Percentiles rank a stretch among this genome's conserved stretches.
phyloP scores from a whole-genome alignment of 2,113 vertebrate species.

The Crocuta crocuta region DNA sequence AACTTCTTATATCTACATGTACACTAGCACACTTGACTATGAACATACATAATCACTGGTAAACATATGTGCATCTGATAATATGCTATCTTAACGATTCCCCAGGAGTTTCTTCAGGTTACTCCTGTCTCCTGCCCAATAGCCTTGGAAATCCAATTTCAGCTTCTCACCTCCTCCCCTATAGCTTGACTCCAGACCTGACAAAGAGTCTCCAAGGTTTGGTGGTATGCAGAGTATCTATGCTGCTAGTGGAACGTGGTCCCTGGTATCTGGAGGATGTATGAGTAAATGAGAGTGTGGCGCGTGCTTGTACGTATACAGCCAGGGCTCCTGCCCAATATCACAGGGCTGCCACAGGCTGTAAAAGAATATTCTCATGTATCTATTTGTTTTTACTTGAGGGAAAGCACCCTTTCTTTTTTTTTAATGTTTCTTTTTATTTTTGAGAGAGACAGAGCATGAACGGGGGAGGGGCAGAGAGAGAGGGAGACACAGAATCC shows the following conservation, averaged over 20 bases:
- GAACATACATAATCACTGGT: background rate
- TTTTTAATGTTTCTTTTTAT: no score
- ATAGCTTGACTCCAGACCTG: background rate
- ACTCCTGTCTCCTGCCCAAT: background rate
- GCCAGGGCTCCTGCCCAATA: background rate
- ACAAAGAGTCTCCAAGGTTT: background rate
- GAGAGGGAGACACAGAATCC: no score
- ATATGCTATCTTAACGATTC: background rate
- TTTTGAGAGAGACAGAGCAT: no score
- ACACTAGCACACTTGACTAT: background rate
- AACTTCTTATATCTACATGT: background rate
- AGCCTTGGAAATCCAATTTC: background rate
- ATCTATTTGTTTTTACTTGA: background rate
- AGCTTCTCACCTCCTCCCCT: background rate
- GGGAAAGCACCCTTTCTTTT: background rate
- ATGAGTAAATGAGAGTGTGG: background rate
- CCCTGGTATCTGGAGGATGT: background rate
- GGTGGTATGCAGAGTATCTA: background rate
- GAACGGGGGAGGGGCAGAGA: no score
- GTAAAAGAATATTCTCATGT: background rate
- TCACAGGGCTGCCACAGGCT: background rate
- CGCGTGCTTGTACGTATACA: background rate
- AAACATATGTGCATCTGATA: background rate
- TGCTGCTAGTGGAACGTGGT: background rate
- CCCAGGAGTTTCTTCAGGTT: background rate